Base-by-base conservation (phyloP, 2,797 vertebrate species). In the Sebastes goodei region DNA sequence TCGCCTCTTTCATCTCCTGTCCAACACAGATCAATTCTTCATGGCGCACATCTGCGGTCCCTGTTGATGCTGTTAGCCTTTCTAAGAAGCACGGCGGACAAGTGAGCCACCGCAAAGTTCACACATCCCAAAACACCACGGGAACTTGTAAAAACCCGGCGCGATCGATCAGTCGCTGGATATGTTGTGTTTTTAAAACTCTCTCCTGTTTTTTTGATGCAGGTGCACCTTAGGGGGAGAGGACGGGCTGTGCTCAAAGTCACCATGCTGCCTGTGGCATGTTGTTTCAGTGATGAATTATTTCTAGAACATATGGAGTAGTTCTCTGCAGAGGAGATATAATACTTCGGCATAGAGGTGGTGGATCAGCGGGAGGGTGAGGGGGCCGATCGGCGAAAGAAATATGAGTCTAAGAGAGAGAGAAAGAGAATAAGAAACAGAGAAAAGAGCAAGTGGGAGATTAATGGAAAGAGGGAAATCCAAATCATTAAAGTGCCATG, bases 1-100 rank as follows among this genome's bases (percentile, higher is more conserved):
- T 83, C 57, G n/a, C 68, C 74, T 86, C 89, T 93, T 94, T 94
- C 89, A 93, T 95, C 92, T 92, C 81, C 71, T 81, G 84, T 92
- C 89, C 86, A 73, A 83, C 76, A 59, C 85, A 69, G 82, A 93
- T 94, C 92, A 88, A 90, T 93, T 90, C 86, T 90, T 92, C 92
- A 87, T 71, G 88, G 78, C n/a, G 17, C 75, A 79, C 73, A 64
- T 70, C 66, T 78, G 27, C n/a, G 0, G 21, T 82, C 77, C 56
- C 81, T 7, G 69, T 65, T 81, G 69, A 87, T 66, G 72, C 74
- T 46, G 76, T 79, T 74, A 80, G 66, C 38, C 55, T 55, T 33
- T 74, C 53, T 32, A 30, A 59, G 70, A 72, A 53, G 71, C 72
- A 49, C 69, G 27, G 53, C 83, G 73, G 61, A 21, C 73, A 68